These are phyloP conservation scores for Epirrhoe tristata DNA, from an alignment of 2,888 invertebrate species.

Conservation along the genomic window DNA sequence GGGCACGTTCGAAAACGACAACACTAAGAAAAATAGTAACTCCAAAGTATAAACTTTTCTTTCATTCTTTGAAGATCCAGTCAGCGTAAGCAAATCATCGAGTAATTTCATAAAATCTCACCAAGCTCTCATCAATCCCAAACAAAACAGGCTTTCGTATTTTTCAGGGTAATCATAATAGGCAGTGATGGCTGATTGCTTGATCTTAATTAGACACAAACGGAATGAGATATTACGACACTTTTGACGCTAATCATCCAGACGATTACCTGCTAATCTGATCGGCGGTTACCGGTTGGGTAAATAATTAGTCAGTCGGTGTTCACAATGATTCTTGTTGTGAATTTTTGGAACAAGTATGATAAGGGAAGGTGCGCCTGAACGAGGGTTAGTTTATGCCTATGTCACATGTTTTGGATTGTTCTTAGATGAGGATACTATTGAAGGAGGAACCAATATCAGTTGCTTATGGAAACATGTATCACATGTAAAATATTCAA, in stretches of 20 bases:
- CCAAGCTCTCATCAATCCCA: slow-evolving; percentile 31
- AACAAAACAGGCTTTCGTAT: slow-evolving; percentile 38
- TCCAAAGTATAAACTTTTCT: background rate
- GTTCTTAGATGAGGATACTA: too few relatives aligned
- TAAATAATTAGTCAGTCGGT: slow-evolving; percentile 11
- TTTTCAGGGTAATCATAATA: slow-evolving; percentile 46
- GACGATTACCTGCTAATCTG: slow-evolving; percentile 44
- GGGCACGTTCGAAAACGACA: too few relatives aligned
- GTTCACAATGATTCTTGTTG: background rate
- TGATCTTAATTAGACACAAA: slow-evolving; percentile 80
- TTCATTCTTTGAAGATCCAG: background rate
- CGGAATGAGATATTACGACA: slow-evolving; percentile 75
- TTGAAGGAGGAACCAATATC: too few relatives aligned
- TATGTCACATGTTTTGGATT: too few relatives aligned
- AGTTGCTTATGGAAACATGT: too few relatives aligned
- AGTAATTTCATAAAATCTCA: slow-evolving; percentile 18
- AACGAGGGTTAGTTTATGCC: too few relatives aligned
- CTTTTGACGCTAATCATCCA: slow-evolving; percentile 42
- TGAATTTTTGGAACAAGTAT: too few relatives aligned
- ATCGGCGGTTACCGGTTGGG: slow-evolving; percentile 22
- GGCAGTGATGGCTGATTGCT: slow-evolving; percentile 60
- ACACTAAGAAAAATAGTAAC: too few relatives aligned
- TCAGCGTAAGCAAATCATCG: background rate
- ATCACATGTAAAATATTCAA: too few relatives aligned
- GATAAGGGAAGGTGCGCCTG: too few relatives aligned